Percentiles rank a stretch among this genome's conserved stretches.
Evolutionary conservation across 1,140 invertebrate species (phyloP).

Genomic region (Phymastichus coffea): DNA sequence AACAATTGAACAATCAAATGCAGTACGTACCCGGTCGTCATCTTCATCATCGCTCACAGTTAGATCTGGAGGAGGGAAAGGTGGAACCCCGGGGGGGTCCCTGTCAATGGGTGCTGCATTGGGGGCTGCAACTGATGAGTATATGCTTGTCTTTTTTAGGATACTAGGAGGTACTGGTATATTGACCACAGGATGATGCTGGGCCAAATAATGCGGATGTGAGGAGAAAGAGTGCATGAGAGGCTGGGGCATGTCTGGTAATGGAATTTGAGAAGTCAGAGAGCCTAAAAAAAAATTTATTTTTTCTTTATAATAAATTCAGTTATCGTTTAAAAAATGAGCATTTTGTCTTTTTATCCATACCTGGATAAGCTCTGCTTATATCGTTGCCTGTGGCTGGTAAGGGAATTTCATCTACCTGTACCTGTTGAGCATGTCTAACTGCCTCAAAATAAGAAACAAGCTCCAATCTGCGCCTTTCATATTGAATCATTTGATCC

Average conservation of each 20-base stretch:
- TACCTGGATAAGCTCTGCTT: conserved; percentile 56
- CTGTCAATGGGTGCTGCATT: conserved; percentile 48
- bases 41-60: conserved; percentile 64
- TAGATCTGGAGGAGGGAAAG: conserved; percentile 76
- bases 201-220: conserved; percentile 52
- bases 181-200: conserved; percentile 53
- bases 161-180: conserved; percentile 64
- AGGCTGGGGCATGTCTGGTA: conserved; percentile 69
- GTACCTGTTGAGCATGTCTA: conserved; percentile 89
- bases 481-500: conserved; percentile 89
- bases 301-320: conserved; percentile 46
- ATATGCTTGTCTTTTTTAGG: conserved; percentile 69
- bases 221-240: conserved; percentile 53
- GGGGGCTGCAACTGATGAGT: conserved; percentile 56
- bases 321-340: no score
- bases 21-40: conserved; percentile 45
- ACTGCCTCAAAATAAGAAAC: conserved; percentile 95
- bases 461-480: conserved; percentile 80
- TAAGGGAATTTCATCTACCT: conserved; percentile 95
- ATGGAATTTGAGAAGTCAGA: conserved; percentile 73
- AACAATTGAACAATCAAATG: conserved; percentile 13
- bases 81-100: conserved; percentile 85
- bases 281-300: conserved; percentile 58
- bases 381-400: conserved; percentile 62
- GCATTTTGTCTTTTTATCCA: conserved; percentile 28